These are phyloP conservation scores for Stegana nigrithorax DNA, from an alignment of 2,888 invertebrate species.

Conservation along the genomic window DNA sequence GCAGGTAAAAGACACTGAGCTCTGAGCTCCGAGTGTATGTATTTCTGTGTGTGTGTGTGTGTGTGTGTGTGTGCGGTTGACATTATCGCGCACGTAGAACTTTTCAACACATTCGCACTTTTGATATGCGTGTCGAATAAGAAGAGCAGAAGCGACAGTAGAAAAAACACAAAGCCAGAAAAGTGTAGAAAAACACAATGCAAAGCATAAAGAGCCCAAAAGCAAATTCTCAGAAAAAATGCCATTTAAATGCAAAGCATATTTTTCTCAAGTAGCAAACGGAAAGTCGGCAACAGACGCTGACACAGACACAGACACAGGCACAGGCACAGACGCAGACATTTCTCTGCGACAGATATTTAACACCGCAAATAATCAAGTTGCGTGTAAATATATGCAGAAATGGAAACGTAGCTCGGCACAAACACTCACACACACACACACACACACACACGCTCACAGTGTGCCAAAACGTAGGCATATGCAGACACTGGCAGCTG, in stretches of 20 bases:
- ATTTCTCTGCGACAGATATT: conserved; percentile 3
- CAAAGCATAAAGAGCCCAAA: background rate
- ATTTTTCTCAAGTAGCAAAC: conserved; percentile 34
- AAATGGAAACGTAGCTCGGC: background rate
- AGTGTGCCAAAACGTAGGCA: background rate
- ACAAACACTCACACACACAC: conserved; percentile 31
- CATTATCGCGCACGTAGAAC: conserved; percentile 7
- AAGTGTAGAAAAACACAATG: no score
- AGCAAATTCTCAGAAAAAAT: conserved; percentile 30
- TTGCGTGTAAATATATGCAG: conserved; percentile 30
- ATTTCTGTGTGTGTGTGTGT: background rate
- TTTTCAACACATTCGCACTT: conserved; percentile 13
- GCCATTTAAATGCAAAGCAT: conserved; percentile 56
- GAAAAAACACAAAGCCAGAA: background rate
- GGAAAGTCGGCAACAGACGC: background rate
- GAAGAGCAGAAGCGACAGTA: conserved; percentile 21
- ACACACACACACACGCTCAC: background rate
- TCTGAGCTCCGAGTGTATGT: background rate
- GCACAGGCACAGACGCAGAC: background rate
- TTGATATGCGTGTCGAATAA: conserved; percentile 1
- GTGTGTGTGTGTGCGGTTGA: background rate
- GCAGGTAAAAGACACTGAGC: no score
- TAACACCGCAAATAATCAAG: conserved; percentile 41
- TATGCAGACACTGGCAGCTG: conserved; percentile 6
- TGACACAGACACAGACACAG: background rate